Percentiles rank a stretch among this genome's conserved stretches.
phyloP scores from a whole-genome alignment of 2,888 invertebrate species.

The Orthosia gracilis region DNA sequence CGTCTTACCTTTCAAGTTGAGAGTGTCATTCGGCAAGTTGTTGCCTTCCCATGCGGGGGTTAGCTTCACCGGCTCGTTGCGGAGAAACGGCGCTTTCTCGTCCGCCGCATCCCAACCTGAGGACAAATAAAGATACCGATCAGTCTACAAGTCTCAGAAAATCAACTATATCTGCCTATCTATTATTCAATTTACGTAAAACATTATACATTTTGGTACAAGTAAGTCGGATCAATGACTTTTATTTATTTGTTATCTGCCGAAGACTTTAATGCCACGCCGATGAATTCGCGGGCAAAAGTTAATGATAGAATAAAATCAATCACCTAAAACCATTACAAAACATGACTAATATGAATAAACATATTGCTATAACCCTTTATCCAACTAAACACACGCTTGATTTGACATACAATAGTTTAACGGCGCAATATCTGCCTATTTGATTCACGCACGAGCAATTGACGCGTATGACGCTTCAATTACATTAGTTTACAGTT shows the following conservation, averaged over 20 bases:
- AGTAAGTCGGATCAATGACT: too few relatives aligned
- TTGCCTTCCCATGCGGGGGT: conserved; percentile 97
- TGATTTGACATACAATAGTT: neutral
- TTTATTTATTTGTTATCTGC: too few relatives aligned
- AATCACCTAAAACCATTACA: neutral
- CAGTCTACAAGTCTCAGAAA: neutral
- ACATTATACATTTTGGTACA: too few relatives aligned
- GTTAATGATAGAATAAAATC: neutral
- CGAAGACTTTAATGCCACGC: too few relatives aligned
- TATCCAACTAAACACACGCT: neutral
- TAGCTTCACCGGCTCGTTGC: conserved; percentile 94
- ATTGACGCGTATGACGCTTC: conserved; percentile 27
- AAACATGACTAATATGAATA: neutral
- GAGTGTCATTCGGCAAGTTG: conserved; percentile 95
- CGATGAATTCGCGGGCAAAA: too few relatives aligned
- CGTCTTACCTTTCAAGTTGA: conserved; percentile 93
- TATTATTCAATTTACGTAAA: too few relatives aligned
- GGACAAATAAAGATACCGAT: conserved; percentile 15
- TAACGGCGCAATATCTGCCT: conserved; percentile 1
- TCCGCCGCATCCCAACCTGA: conserved; percentile 87
- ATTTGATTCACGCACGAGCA: conserved; percentile 30
- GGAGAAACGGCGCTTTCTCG: conserved; percentile 92
- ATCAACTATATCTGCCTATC: neutral
- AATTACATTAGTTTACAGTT: conserved; percentile 24
- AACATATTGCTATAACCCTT: neutral